phyloP scores from a whole-genome alignment of 2,888 invertebrate species.

The Agonopterix arenella region DNA sequence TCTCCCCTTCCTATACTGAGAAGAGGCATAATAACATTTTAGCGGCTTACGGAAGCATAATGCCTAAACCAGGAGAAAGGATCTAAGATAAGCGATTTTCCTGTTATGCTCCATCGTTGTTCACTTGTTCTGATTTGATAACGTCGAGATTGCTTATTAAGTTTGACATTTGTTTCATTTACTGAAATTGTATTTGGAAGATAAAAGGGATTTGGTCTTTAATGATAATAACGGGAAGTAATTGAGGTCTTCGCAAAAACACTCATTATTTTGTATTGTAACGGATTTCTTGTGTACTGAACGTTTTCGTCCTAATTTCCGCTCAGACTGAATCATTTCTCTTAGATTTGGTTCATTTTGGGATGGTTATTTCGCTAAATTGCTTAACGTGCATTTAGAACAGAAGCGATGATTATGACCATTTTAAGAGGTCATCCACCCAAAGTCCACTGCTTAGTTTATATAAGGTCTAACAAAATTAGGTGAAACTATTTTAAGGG shows the following conservation, averaged over 20 bases:
- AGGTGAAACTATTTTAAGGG: too few relatives aligned
- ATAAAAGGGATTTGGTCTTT: background rate
- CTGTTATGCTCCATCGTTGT: slow-evolving; percentile 11
- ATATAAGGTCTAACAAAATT: too few relatives aligned
- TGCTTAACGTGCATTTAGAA: too few relatives aligned
- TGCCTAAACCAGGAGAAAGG: slow-evolving; percentile 10
- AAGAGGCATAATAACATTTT: slow-evolving; percentile 9
- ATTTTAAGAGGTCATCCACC: too few relatives aligned
- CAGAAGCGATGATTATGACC: too few relatives aligned
- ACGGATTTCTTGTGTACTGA: too few relatives aligned
- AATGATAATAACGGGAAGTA: background rate
- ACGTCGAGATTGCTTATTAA: slow-evolving; percentile 8
- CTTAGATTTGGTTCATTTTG: too few relatives aligned
- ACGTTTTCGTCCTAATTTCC: too few relatives aligned
- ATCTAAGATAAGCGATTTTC: slow-evolving; percentile 16
- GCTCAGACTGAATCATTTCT: too few relatives aligned
- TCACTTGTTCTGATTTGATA: slow-evolving; percentile 11
- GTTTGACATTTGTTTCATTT: slow-evolving; percentile 9
- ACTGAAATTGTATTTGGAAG: background rate
- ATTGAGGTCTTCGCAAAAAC: background rate
- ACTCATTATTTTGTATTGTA: too few relatives aligned
- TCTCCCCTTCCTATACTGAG: background rate
- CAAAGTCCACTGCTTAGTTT: too few relatives aligned
- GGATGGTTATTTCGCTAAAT: too few relatives aligned
- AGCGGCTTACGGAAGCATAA: slow-evolving; percentile 8